Conservation (phyloP, 2,888 invertebrate genomes). For the Imbricaverruca yamaguchii region DNA sequence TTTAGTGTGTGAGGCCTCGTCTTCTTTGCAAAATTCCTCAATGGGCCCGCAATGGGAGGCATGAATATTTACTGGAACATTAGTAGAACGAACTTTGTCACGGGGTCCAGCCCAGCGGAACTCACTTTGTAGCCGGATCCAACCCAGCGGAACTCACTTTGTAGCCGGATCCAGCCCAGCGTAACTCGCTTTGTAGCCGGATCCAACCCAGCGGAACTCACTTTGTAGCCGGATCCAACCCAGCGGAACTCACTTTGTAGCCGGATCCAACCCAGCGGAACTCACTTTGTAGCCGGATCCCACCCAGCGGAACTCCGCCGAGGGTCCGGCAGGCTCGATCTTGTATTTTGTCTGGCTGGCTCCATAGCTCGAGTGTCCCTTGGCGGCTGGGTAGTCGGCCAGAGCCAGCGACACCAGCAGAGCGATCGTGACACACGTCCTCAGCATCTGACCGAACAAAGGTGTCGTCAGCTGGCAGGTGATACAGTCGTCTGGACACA, state of each 20-base stretch:
- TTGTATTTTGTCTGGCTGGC: not conserved
- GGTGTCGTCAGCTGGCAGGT: too few species aligned
- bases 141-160: not conserved
- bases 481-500: too few species aligned
- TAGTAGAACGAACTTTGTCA: too few species aligned
- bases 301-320: constrained; percentile 6
- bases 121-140: not conserved
- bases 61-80: too few species aligned
- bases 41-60: too few species aligned
- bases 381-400: constrained; percentile 13
- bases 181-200: too few species aligned
- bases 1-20: too few species aligned
- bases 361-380: constrained; percentile 13
- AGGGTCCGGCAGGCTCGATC: not conserved
- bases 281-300: constrained; percentile 2
- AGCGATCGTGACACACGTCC: too few species aligned
- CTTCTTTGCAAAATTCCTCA: too few species aligned
- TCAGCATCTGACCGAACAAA: too few species aligned
- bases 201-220: not conserved
- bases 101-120: not conserved
- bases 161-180: too few species aligned
- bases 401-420: not conserved
- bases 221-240: not conserved
- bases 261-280: not conserved
- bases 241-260: not conserved